Evolutionary conservation across 2,888 invertebrate species (phyloP), one percentile per base, ranked within the genome.

Genomic region (Tetheella fluctuosa): DNA sequence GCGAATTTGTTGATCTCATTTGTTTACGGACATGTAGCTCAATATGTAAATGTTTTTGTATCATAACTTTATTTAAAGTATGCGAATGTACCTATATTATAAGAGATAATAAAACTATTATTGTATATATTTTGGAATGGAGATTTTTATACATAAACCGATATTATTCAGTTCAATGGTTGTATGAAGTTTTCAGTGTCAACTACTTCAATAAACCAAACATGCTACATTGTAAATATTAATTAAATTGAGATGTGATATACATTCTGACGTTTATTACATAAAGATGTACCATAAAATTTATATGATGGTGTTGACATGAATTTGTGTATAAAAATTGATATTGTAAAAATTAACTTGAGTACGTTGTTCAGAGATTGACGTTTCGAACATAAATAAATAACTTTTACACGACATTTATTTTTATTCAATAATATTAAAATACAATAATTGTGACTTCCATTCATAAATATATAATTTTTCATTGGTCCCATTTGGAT

Each of bases 1-100:
- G 90, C 85, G 89, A 87, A 86, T 88, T n/a, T 85, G 88, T 90
- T 92, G 91, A 91, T 91, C 91, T 92, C 92, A 91, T 89, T 89
- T 89, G 88, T 90, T 88, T 88, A 90, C 85, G 86, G 77, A 89
- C 82, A 85, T 86, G 81, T 90, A 91, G 91, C 91, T 91, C 91
- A 91, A 91, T 90, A 81, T 89, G 81, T 89, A 89, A 83, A 83
- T 81, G 79, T 79, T 82, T 81, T 81, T 88, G 86, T 90, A 87
- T 81, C 74, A 83, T 83, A 85, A 88, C 74, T 86, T 86, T 86
- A 87, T 85, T 83, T 85, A 77, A 84, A 72, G 81, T 70, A 81
- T 87, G 85, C 84, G 85, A 84, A 89, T 89, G 82, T 86, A 79
- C 74, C 77, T 81, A 80, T 88, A 84, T 79, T 86, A 78, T 90